Conservation (phyloP, 2,797 vertebrate genomes). For the Cynopterus sphinx region DNA sequence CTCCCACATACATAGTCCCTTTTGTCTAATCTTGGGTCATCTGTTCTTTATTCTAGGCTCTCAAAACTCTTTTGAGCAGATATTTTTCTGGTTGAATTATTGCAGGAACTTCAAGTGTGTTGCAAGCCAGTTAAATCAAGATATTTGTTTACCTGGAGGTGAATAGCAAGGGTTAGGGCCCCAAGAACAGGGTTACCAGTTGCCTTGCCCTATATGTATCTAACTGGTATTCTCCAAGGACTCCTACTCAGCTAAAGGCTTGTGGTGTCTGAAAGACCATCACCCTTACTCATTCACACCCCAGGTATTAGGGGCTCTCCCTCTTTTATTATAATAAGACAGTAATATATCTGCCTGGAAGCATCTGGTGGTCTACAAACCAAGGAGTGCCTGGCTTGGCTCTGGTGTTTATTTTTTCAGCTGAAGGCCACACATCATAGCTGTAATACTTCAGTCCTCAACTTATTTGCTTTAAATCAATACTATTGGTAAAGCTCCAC, state of each 20-base stretch:
- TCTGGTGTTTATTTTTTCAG: not conserved
- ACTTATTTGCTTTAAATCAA: not conserved
- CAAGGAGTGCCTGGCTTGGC: not conserved
- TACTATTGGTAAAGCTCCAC: not conserved
- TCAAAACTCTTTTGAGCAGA: not conserved
- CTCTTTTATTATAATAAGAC: not conserved
- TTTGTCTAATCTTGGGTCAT: slow-evolving; percentile 5
- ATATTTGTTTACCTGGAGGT: not conserved
- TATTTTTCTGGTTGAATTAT: slow-evolving; percentile 16
- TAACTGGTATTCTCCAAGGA: not conserved
- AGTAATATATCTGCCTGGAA: not conserved
- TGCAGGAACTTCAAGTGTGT: not conserved
- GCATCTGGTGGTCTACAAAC: not conserved
- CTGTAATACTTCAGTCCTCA: not conserved
- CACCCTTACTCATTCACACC: not conserved
- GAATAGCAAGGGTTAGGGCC: not conserved
- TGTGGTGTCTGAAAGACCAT: not conserved
- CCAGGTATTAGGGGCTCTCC: not conserved
- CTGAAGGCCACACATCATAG: not conserved
- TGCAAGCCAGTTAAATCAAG: not conserved
- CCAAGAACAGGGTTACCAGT: not conserved
- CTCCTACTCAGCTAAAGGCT: not conserved
- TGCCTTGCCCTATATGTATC: not conserved
- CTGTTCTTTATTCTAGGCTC: not conserved
- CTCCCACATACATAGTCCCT: not conserved